These are phyloP conservation scores for Eretmodus cyanostictus DNA, from an alignment of 2,113 vertebrate genomes.

Conservation along the genomic window DNA sequence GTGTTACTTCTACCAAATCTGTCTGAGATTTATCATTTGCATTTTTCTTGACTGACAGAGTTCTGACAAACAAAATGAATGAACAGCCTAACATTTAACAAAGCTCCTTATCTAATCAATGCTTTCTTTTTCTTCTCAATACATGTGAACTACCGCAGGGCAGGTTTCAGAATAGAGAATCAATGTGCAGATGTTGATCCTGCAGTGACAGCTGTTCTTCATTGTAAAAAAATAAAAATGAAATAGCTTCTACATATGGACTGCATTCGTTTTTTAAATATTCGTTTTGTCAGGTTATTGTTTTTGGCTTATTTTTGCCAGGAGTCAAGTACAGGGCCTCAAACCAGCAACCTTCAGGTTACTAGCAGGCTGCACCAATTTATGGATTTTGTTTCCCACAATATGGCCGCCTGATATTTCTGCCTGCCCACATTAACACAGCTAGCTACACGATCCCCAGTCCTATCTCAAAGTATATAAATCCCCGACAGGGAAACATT, in stretches of 20 bases:
- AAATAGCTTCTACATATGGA: background rate
- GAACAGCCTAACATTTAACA: background rate
- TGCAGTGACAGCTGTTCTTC: background rate
- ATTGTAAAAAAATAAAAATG: background rate
- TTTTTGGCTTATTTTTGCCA: background rate
- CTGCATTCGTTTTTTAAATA: accelerated
- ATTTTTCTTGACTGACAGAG: background rate
- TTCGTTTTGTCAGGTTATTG: background rate
- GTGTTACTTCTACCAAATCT: background rate
- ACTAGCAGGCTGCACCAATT: accelerated
- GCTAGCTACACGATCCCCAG: accelerated
- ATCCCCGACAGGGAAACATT: background rate
- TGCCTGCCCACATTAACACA: background rate
- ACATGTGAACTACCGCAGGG: background rate
- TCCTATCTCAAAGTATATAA: background rate
- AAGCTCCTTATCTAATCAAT: background rate
- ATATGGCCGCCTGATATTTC: background rate
- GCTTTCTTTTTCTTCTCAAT: background rate
- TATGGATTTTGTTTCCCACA: background rate
- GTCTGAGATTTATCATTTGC: background rate
- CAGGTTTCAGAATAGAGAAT: background rate
- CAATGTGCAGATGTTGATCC: background rate
- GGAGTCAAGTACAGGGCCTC: accelerated
- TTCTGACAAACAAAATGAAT: background rate
- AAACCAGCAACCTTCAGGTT: background rate